phyloP scores from a whole-genome alignment of 2,113 vertebrate genomes.

The Salvelinus fontinalis region DNA sequence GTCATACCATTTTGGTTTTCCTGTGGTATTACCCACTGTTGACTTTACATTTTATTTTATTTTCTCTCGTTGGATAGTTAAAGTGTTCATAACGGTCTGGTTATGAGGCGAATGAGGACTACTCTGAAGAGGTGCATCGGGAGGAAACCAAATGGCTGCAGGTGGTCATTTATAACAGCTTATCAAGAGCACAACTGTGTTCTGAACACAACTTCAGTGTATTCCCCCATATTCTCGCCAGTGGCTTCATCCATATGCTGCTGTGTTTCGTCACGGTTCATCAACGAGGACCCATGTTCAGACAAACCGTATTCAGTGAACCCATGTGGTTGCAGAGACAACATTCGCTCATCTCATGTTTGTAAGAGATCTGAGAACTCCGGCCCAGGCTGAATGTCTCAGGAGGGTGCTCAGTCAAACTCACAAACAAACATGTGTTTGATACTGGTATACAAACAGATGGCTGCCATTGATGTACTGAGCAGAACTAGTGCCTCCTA shows the following conservation, averaged over 20 bases:
- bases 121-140: neutral
- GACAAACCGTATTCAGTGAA: too few species aligned
- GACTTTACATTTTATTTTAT: constrained; percentile 9
- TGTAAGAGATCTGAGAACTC: too few species aligned
- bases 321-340: too few species aligned
- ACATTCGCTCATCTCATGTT: too few species aligned
- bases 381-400: neutral
- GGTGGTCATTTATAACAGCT: neutral
- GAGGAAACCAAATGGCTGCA: neutral
- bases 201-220: neutral
- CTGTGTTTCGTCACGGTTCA: neutral
- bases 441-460: neutral
- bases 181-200: neutral
- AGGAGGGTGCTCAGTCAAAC: neutral
- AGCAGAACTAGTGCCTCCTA: neutral
- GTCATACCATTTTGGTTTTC: constrained; percentile 26
- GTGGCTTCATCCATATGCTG: neutral
- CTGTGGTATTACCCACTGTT: constrained; percentile 15
- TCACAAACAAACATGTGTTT: neutral
- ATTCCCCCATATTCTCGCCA: neutral
- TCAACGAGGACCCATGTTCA: neutral
- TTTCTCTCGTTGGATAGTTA: constrained; percentile 13
- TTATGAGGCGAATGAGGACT: neutral
- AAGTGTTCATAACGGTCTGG: neutral
- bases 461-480: neutral